phyloP scores from a whole-genome alignment of 2,113 vertebrate species.

The Protobothrops mucrosquamatus region DNA sequence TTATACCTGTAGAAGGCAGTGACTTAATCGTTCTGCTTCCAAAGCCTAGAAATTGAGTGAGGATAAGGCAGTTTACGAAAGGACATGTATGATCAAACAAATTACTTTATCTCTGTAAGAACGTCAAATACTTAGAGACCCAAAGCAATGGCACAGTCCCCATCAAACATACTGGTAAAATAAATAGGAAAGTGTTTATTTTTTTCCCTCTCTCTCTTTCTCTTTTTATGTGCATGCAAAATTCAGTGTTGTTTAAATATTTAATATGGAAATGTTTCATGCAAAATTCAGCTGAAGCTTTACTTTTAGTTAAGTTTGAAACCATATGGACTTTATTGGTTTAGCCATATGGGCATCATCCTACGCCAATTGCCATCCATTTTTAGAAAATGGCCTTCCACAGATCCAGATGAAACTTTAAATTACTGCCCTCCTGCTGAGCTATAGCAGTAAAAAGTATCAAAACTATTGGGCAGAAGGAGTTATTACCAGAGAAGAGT shows the following conservation, averaged over 20 bases:
- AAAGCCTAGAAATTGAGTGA: background rate
- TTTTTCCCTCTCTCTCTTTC: background rate
- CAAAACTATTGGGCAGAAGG: background rate
- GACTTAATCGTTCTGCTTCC: background rate
- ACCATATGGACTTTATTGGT: slow-evolving; percentile 10
- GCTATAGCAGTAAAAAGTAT: background rate
- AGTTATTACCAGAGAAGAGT: background rate
- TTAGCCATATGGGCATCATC: slow-evolving; percentile 4
- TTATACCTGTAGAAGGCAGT: background rate
- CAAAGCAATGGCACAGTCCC: background rate
- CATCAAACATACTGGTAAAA: background rate
- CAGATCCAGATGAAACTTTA: background rate
- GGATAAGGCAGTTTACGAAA: background rate
- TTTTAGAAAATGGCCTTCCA: background rate
- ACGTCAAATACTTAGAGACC: background rate
- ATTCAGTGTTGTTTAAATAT: background rate
- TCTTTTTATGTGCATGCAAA: background rate
- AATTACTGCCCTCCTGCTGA: background rate
- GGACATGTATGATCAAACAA: background rate
- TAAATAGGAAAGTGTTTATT: background rate
- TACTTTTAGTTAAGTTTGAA: background rate
- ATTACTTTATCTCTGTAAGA: background rate
- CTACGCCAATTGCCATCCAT: background rate
- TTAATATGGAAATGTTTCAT: background rate
- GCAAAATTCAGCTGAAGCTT: slow-evolving; percentile 1